Conservation (phyloP, 2,888 invertebrate genomes). For the Phlogophora meticulosa region DNA sequence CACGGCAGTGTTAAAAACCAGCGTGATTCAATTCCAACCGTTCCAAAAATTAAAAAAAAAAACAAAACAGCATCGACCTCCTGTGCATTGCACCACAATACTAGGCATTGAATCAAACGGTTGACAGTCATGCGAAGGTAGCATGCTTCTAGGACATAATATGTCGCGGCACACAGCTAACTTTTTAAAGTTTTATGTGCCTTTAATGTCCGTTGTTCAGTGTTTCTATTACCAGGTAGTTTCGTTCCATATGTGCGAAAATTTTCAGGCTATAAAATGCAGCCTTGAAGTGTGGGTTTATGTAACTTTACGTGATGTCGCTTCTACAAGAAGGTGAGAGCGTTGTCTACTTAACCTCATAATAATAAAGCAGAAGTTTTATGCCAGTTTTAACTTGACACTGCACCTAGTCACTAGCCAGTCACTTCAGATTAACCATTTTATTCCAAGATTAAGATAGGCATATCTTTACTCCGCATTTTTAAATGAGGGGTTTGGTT, state of each 20-base stretch:
- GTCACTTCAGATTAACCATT: too few species aligned
- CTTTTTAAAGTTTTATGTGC: conserved; percentile 66
- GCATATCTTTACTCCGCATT: too few species aligned
- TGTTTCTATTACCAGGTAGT: conserved; percentile 37
- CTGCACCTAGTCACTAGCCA: too few species aligned
- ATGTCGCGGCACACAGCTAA: conserved; percentile 55
- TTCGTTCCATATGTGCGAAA: conserved; percentile 44
- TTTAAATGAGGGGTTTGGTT: too few species aligned
- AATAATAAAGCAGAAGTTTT: too few species aligned
- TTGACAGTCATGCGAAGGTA: conserved; percentile 82
- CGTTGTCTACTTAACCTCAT: not conserved
- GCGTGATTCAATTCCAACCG: conserved; percentile 19
- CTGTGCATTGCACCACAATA: conserved; percentile 67
- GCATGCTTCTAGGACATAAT: conserved; percentile 78
- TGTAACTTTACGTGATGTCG: conserved; percentile 7
- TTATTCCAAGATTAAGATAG: too few species aligned
- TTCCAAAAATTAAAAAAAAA: not conserved
- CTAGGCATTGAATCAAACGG: conserved; percentile 76
- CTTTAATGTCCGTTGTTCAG: conserved; percentile 60
- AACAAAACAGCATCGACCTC: conserved; percentile 13
- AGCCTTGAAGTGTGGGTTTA: conserved; percentile 35
- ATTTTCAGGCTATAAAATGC: conserved; percentile 31
- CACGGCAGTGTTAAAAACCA: conserved; percentile 4
- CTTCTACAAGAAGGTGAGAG: not conserved
- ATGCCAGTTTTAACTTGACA: too few species aligned